phyloP scores from a whole-genome alignment of 2,888 invertebrate species.

The Drosophila anceps region DNA sequence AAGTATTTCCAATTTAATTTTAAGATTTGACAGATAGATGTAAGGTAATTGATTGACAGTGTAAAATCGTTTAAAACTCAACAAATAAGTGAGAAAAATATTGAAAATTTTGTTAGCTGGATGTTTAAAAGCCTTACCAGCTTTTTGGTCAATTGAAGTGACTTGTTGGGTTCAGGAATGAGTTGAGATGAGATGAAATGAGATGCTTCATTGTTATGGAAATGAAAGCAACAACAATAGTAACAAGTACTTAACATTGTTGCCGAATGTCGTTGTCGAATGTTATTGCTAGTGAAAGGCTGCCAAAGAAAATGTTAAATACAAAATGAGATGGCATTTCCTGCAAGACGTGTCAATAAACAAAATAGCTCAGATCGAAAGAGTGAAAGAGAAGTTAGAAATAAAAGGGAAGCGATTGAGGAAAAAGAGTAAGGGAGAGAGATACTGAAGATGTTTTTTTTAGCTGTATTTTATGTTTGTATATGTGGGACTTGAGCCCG shows the following conservation, averaged over 20 bases:
- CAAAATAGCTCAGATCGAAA: constrained; percentile 32
- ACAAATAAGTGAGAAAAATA: constrained; percentile 41
- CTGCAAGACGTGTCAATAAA: constrained; percentile 72
- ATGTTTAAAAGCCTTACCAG: constrained; percentile 23
- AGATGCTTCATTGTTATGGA: constrained; percentile 55
- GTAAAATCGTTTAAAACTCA: constrained; percentile 40
- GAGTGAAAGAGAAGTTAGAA: not conserved
- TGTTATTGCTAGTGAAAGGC: constrained; percentile 57
- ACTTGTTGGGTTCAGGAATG: constrained; percentile 8
- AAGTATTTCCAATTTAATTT: not conserved
- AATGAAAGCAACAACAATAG: constrained; percentile 48
- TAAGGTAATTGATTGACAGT: constrained; percentile 28
- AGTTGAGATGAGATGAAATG: constrained; percentile 7
- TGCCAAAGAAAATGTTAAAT: constrained; percentile 45
- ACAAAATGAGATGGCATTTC: constrained; percentile 60
- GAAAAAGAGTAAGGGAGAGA: not conserved
- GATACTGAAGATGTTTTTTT: constrained; percentile 28
- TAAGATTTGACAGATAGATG: constrained; percentile 5
- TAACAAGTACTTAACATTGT: constrained; percentile 39
- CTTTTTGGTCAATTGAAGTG: constrained; percentile 37
- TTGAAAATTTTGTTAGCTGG: constrained; percentile 39
- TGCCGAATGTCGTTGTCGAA: constrained; percentile 32
- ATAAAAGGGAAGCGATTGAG: not conserved
- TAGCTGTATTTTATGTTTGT: constrained; percentile 23
- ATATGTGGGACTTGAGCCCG: not conserved